Conservation (phyloP, 1,140 invertebrate genomes). For the Propsilocerus akamusi region DNA sequence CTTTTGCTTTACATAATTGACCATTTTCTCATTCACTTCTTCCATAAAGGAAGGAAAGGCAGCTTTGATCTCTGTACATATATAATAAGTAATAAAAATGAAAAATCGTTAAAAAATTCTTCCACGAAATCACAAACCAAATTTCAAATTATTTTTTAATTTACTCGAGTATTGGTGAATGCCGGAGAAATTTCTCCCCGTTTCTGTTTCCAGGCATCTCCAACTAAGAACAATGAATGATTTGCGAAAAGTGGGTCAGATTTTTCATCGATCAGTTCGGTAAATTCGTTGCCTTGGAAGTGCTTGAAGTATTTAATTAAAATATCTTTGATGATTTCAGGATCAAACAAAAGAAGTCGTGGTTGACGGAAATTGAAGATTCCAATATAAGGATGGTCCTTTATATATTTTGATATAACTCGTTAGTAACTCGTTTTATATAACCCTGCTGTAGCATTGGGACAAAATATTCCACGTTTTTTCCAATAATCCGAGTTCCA, state of each 20-base stretch:
- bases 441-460: not conserved
- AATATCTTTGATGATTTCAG: constrained; percentile 27
- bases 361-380: constrained; percentile 7
- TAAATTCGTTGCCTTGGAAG: constrained; percentile 17
- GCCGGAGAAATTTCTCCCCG: not conserved
- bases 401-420: not conserved
- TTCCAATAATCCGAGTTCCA: not conserved
- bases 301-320: constrained; percentile 29
- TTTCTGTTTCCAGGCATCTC: not conserved
- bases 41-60: not conserved
- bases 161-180: not conserved
- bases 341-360: constrained; percentile 12
- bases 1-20: not conserved
- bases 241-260: not conserved
- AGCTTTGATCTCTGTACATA: not conserved
- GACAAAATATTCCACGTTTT: not conserved
- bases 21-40: not conserved
- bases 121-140: too few relatives aligned
- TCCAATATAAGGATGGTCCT: not conserved
- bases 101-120: not conserved
- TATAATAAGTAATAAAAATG: not conserved
- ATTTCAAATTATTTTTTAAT: too few relatives aligned
- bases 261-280: not conserved
- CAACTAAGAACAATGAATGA: not conserved
- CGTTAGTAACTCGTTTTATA: not conserved